Evolutionary conservation across 2,113 vertebrate genomes (phyloP).

Genomic region (Indicator indicator): DNA sequence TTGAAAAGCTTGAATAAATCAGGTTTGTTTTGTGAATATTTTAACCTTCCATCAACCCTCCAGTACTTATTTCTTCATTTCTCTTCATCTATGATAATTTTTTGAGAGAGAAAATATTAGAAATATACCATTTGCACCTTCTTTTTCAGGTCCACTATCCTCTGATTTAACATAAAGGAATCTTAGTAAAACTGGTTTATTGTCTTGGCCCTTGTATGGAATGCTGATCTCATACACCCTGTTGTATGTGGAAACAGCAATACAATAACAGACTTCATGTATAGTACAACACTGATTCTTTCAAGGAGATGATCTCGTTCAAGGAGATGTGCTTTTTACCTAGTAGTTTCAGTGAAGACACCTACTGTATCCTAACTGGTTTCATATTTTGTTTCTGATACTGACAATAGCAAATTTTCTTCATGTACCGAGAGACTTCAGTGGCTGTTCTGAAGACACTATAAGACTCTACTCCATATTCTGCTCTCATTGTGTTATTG

Average conservation of each 20-base stretch:
- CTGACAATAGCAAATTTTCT: background rate
- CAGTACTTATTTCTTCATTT: slow-evolving; percentile 43
- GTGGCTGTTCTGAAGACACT: background rate
- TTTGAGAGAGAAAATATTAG: background rate
- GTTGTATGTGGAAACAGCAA: background rate
- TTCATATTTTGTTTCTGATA: slow-evolving; percentile 3
- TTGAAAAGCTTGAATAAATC: slow-evolving; percentile 68
- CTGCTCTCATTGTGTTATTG: background rate
- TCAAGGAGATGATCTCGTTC: background rate
- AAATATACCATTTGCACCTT: background rate
- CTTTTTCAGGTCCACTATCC: background rate
- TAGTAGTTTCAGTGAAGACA: background rate
- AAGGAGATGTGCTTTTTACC: background rate
- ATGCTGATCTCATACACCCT: background rate
- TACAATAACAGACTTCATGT: background rate
- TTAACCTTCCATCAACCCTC: slow-evolving; percentile 63
- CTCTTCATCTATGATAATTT: slow-evolving; percentile 13
- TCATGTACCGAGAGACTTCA: background rate
- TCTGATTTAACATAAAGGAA: background rate
- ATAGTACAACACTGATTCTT: background rate
- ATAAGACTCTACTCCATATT: background rate
- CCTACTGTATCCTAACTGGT: background rate
- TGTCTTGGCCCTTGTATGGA: background rate
- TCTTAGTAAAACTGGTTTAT: background rate
- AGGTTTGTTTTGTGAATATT: slow-evolving; percentile 58